phyloP scores from a whole-genome alignment of 2,888 invertebrate genomes.

The Rhopalosiphum nymphaeae region DNA sequence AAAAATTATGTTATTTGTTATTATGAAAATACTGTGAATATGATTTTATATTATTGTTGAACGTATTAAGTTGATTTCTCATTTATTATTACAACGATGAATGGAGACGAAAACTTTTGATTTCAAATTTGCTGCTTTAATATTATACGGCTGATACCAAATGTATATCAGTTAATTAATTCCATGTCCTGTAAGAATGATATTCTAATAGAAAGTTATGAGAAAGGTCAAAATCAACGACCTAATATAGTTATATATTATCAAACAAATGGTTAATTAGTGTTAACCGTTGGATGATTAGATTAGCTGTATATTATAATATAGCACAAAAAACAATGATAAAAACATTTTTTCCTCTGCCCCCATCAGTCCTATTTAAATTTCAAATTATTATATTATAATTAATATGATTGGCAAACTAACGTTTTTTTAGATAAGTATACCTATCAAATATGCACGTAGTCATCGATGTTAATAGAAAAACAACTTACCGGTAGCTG shows the following conservation, averaged over 20 bases:
- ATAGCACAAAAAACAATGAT: not conserved
- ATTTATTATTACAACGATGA: not conserved
- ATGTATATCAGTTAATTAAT: not conserved
- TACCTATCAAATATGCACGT: not conserved
- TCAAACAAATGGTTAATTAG: not conserved
- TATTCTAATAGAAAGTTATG: not conserved
- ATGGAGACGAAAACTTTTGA: not conserved
- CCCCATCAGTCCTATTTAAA: not conserved
- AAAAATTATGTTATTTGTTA: not conserved
- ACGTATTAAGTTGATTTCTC: not conserved
- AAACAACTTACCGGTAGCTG: not conserved
- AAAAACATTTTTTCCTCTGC: not conserved
- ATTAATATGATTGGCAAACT: not conserved
- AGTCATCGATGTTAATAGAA: not conserved
- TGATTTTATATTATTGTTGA: not conserved
- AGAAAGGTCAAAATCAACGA: not conserved
- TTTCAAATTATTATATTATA: not conserved
- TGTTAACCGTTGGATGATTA: not conserved
- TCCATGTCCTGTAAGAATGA: not conserved
- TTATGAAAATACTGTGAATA: not conserved
- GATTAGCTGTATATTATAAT: not conserved
- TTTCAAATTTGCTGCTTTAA: not conserved
- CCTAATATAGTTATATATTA: not conserved
- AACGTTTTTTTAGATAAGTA: not conserved
- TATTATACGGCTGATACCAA: not conserved